Percentiles rank a stretch among this genome's conserved stretches.
These are phyloP conservation scores for Nomada hirtipes DNA, from an alignment of 2,888 invertebrate species.

Conservation along the genomic window DNA sequence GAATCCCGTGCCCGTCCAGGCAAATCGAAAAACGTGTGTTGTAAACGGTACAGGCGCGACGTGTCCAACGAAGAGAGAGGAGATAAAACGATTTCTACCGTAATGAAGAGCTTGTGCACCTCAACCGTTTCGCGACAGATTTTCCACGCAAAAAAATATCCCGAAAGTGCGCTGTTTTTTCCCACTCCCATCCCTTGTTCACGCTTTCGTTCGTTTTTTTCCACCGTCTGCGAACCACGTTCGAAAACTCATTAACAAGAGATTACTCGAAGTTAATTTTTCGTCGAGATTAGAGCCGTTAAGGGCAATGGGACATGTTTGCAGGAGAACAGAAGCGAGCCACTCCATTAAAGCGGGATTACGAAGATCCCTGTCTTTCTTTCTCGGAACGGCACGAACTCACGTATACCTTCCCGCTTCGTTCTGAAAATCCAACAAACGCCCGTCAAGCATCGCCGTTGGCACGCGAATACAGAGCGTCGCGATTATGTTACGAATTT, in stretches of 20 bases:
- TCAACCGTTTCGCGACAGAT: not conserved
- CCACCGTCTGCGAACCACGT: not conserved
- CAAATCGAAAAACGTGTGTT: constrained; percentile 54
- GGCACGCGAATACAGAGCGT: not conserved
- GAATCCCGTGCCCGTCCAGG: constrained; percentile 45
- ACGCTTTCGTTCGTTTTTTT: no score
- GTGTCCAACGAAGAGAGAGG: not conserved
- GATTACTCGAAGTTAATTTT: constrained; percentile 52
- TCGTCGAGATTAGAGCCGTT: constrained; percentile 34
- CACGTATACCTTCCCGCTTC: constrained; percentile 18
- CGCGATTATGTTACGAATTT: no score
- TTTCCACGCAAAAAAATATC: not conserved
- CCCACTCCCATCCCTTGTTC: no score
- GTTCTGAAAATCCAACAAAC: constrained; percentile 21
- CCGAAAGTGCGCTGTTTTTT: not conserved
- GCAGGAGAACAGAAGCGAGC: constrained; percentile 20
- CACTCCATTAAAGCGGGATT: constrained; percentile 46
- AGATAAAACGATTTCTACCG: constrained; percentile 34
- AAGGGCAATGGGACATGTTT: constrained; percentile 17
- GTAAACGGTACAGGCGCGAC: constrained; percentile 18
- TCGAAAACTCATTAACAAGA: constrained; percentile 43
- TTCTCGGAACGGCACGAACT: constrained; percentile 23
- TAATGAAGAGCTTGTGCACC: not conserved
- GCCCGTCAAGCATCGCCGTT: constrained; percentile 19
- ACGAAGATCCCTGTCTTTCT: constrained; percentile 17